These are phyloP conservation scores for Cryptotis parvus DNA, from an alignment of 2,113 vertebrate genomes.

Conservation along the genomic window DNA sequence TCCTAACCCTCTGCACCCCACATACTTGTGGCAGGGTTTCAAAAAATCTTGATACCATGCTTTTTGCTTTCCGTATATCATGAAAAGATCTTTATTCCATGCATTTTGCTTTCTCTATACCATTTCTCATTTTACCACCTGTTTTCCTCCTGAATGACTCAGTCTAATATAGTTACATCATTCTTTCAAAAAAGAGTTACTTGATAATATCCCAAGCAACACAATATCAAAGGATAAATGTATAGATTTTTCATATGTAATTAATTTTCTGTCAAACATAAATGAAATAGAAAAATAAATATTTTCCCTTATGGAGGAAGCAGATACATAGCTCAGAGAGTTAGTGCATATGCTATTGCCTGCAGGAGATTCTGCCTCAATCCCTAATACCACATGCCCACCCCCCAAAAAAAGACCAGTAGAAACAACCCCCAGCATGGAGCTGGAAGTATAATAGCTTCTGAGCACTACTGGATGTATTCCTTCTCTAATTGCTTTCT, in stretches of 20 bases:
- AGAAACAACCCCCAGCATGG: neutral
- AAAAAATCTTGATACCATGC: too few relatives aligned
- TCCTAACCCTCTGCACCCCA: too few relatives aligned
- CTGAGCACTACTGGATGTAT: too few relatives aligned
- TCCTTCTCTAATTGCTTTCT: neutral
- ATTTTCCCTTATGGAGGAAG: neutral
- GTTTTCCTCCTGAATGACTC: neutral
- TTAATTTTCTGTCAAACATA: neutral
- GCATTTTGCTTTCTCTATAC: neutral
- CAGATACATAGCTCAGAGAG: too few relatives aligned
- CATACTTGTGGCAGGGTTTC: too few relatives aligned
- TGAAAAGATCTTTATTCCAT: neutral
- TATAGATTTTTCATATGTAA: neutral
- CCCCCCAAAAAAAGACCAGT: too few relatives aligned
- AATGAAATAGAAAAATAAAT: neutral
- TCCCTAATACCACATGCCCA: too few relatives aligned
- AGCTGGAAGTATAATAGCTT: neutral
- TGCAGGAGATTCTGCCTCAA: too few relatives aligned
- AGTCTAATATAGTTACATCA: neutral
- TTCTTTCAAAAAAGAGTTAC: conserved; percentile 10
- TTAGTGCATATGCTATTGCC: too few relatives aligned
- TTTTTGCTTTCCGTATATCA: neutral
- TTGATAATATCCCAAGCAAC: neutral
- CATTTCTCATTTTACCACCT: conserved; percentile 20
- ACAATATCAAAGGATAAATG: neutral